Conservation (phyloP, 1,140 invertebrate species). For the Gyrodactylus bullatarudis region DNA sequence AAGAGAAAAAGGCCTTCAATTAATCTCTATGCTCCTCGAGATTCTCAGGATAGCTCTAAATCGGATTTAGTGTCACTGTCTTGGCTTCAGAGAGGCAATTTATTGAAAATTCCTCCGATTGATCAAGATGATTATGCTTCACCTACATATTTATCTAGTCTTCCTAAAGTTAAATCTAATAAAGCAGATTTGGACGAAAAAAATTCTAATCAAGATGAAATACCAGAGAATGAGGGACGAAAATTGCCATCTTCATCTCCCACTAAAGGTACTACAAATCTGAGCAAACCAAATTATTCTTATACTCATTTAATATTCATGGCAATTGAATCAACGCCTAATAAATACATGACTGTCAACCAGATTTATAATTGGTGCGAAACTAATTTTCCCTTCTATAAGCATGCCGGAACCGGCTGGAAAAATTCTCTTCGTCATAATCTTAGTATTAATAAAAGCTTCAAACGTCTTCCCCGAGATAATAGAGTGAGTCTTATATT, state of each 20-base stretch:
- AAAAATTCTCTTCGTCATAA: constrained; percentile 14
- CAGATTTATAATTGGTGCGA: constrained; percentile 14
- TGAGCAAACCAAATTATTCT: constrained; percentile 12
- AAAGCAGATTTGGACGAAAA: no score
- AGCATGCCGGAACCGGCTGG: constrained; percentile 11
- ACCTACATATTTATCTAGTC: no score
- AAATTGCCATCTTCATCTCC: no score
- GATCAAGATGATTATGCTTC: background rate
- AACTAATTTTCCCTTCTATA: constrained; percentile 12
- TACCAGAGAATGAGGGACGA: background rate
- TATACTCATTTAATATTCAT: constrained; percentile 13
- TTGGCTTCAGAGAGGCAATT: constrained; percentile 59
- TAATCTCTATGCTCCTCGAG: no score
- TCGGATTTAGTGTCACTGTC: constrained; percentile 46
- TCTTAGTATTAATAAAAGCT: constrained; percentile 13
- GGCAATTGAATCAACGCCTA: constrained; percentile 11
- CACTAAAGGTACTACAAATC: background rate
- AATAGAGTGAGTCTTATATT: background rate
- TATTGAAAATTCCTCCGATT: constrained; percentile 30
- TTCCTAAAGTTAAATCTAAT: no score
- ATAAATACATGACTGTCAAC: constrained; percentile 12
- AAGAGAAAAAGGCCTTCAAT: no score
- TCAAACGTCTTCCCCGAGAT: constrained; percentile 11
- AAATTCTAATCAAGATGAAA: background rate
- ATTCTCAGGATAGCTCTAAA: no score